Conservation (phyloP, 1,140 invertebrate species). For the Pseudobourletiella spinata region DNA sequence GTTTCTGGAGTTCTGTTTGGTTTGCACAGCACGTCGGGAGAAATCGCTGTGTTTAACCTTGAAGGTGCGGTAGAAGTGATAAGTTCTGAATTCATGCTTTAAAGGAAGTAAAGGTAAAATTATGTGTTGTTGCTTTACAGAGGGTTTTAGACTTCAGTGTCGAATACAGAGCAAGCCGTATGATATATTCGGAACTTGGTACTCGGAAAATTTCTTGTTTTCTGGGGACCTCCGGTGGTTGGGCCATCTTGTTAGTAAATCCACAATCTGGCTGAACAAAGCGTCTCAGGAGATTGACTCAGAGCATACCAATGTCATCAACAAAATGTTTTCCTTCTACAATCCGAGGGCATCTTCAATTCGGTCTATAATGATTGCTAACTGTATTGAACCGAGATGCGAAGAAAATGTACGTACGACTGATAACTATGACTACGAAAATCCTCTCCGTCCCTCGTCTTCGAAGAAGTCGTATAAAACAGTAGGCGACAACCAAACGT, state of each 20-base stretch:
- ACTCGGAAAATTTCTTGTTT: conserved; percentile 68
- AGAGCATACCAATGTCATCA: conserved; percentile 71
- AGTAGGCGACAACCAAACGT: too few species aligned
- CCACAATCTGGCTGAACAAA: conserved; percentile 74
- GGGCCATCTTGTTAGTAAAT: conserved; percentile 66
- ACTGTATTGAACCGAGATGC: conserved; percentile 52
- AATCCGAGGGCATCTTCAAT: conserved; percentile 74
- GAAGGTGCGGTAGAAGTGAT: conserved; percentile 46
- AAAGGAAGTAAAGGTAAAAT: neutral
- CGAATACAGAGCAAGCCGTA: conserved; percentile 76
- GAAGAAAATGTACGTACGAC: too few species aligned
- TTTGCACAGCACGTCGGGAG: conserved; percentile 64
- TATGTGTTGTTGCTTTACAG: conserved; percentile 40
- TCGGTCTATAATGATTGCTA: conserved; percentile 62
- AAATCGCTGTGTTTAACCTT: conserved; percentile 77
- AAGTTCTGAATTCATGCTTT: neutral
- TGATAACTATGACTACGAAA: too few species aligned
- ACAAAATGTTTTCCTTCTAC: conserved; percentile 66
- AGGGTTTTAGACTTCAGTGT: conserved; percentile 64
- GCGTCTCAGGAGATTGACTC: conserved; percentile 69
- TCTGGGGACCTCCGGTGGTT: conserved; percentile 73
- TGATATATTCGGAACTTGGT: conserved; percentile 81
- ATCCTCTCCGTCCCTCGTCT: too few species aligned
- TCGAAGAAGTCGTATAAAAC: too few species aligned
- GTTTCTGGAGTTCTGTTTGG: conserved; percentile 83